Conservation (phyloP, 2,797 vertebrate species). For the Sebastes diploproa region DNA sequence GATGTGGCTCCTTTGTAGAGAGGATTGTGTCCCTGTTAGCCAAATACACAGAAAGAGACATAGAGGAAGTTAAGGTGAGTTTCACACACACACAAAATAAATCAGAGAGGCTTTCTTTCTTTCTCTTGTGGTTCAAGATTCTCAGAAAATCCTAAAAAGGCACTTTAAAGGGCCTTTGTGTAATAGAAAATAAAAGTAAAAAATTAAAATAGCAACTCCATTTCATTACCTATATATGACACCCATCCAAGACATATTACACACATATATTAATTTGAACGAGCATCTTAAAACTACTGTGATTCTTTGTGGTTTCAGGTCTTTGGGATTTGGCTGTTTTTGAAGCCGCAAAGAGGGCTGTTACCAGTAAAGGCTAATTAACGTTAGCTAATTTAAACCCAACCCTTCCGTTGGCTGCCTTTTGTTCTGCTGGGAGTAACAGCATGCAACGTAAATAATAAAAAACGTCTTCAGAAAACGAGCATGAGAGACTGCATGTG, state of each 20-base stretch:
- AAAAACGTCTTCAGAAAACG: slow-evolving; percentile 53
- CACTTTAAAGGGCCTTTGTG: background rate
- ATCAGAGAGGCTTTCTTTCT: background rate
- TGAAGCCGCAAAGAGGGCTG: slow-evolving; percentile 51
- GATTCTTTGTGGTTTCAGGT: slow-evolving; percentile 48
- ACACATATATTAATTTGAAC: background rate
- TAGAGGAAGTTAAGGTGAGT: background rate
- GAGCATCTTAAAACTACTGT: slow-evolving; percentile 23
- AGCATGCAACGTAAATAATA: slow-evolving; percentile 75
- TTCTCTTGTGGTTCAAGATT: background rate
- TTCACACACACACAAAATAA: background rate
- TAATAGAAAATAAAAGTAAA: background rate
- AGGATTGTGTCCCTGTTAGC: slow-evolving; percentile 91
- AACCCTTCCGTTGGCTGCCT: slow-evolving; percentile 70
- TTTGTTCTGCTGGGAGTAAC: slow-evolving; percentile 78
- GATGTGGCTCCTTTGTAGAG: slow-evolving; percentile 95
- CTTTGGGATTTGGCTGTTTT: slow-evolving; percentile 42
- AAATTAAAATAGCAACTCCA: background rate
- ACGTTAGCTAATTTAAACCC: slow-evolving; percentile 72
- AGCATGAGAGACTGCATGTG: slow-evolving; percentile 46
- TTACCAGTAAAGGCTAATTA: slow-evolving; percentile 79
- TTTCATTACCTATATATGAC: background rate
- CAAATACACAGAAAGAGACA: slow-evolving; percentile 21
- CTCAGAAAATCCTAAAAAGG: background rate
- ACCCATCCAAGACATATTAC: background rate